Conservation (phyloP, 2,888 invertebrate species). For the Chesias legatella region DNA sequence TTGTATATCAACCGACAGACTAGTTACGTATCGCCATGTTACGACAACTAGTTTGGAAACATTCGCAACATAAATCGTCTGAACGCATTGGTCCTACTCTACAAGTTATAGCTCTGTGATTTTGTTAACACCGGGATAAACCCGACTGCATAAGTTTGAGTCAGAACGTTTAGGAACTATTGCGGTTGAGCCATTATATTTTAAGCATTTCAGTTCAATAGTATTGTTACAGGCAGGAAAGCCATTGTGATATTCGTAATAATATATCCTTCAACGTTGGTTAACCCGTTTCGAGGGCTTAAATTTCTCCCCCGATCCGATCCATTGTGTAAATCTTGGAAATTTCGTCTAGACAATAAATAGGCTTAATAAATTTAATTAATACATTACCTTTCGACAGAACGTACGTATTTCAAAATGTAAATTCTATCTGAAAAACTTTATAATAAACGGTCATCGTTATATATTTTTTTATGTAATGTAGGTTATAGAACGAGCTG, state of each 20-base stretch:
- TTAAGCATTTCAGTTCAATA: constrained; percentile 1
- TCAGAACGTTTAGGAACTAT: constrained; percentile 15
- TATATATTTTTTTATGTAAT: too few relatives aligned
- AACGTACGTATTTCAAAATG: too few relatives aligned
- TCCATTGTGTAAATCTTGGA: too few relatives aligned
- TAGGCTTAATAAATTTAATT: too few relatives aligned
- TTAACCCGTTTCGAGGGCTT: background rate
- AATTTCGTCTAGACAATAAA: too few relatives aligned
- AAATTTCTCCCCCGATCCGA: too few relatives aligned
- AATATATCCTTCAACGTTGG: background rate
- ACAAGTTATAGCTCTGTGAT: constrained; percentile 54
- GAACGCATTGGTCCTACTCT: constrained; percentile 45
- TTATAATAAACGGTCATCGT: too few relatives aligned
- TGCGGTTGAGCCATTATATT: constrained; percentile 5
- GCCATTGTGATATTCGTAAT: background rate
- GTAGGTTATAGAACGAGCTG: too few relatives aligned
- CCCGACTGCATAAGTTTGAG: constrained; percentile 27
- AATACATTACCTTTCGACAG: too few relatives aligned
- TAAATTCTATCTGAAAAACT: too few relatives aligned
- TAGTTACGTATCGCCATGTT: constrained; percentile 31
- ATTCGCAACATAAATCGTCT: constrained; percentile 54
- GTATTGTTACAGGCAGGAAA: background rate
- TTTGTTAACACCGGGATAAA: constrained; percentile 45
- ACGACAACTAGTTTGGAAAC: constrained; percentile 40
- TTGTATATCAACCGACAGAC: constrained; percentile 21